These are phyloP conservation scores for Actinostola sp. DNA, from an alignment of 92 coral and sea anemone genomes.

Conservation along the genomic window DNA sequence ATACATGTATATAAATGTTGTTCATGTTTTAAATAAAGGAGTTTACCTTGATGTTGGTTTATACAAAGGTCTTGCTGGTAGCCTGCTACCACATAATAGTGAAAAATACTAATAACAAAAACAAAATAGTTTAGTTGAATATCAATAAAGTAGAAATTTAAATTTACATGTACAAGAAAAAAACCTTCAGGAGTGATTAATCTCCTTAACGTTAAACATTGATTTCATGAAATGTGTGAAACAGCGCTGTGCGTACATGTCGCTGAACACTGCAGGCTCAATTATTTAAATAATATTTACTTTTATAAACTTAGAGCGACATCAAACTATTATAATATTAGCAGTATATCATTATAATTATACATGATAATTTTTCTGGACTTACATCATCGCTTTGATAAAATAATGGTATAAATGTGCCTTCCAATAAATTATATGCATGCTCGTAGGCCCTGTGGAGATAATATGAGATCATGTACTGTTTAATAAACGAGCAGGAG, in stretches of 20 bases:
- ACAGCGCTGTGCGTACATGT: too few relatives aligned
- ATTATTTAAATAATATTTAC: too few relatives aligned
- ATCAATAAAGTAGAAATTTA: not conserved
- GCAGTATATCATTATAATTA: too few relatives aligned
- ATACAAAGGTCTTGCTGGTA: conserved; percentile 74
- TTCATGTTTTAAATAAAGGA: not conserved
- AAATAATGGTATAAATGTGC: conserved; percentile 88
- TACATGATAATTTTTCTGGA: too few relatives aligned
- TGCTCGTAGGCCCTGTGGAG: conserved; percentile 87
- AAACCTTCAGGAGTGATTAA: too few relatives aligned
- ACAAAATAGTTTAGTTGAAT: not conserved
- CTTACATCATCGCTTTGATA: conserved; percentile 98
- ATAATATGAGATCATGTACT: not conserved
- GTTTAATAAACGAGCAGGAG: too few relatives aligned
- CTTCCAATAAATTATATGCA: conserved; percentile 86
- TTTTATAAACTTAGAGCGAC: too few relatives aligned
- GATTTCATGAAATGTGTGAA: too few relatives aligned
- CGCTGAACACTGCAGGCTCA: too few relatives aligned
- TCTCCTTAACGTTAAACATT: too few relatives aligned
- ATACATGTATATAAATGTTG: not conserved
- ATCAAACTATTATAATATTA: too few relatives aligned
- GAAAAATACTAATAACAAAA: conserved; percentile 68
- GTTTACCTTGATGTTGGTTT: conserved; percentile 75
- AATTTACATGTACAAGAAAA: not conserved
- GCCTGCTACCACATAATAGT: conserved; percentile 79